Evolutionary conservation across 2,113 vertebrate genomes (phyloP), one percentile per base, ranked within the genome.

Genomic region (Stercorarius parasiticus): DNA sequence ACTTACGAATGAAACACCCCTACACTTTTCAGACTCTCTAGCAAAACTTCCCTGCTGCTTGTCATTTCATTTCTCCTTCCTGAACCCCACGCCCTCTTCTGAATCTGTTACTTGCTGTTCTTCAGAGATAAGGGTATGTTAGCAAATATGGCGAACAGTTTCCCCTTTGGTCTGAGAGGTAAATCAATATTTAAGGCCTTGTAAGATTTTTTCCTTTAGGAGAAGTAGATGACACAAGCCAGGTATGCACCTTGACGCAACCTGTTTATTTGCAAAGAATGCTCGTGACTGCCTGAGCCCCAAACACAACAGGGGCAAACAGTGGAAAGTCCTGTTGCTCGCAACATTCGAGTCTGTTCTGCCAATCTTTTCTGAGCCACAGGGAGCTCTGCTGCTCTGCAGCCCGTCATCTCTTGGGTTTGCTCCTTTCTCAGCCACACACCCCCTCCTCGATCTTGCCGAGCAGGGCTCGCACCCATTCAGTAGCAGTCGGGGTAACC

Each of bases 151-250:
- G 10, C 23, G 72, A 92, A 53, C 6, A 42, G 30, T 74, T 86
- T 91, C 56, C n/a, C 56, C 70, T 91, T 82, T 86, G 58, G 32
- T 88, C 76, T 76, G 62, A 70, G 81, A 74, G 53, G 45, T 72
- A 82, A 87, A 76, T 84, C 70, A 87, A 12, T 76, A 89, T 73
- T 85, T 86, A 77, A 92, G 73, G 36, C 30, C 22, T 64, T 72
- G 59, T 14, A 84, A 65, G 30, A 22, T 40, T 78, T 84, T 82
- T 95, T 90, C 34, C 50, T 79, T 78, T 47, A 62, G 53, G 43
- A 94, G 66, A 66, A 76, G 34, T 9, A 15, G 49, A 42, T 94
- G 94, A 94, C 71, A 87, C 53, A 93, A 91, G 29, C 84, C 95
- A 95, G 94, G n/a, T 80, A 82, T 30, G 38, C 45, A 9, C 22